Evolutionary conservation across 2,888 invertebrate genomes (phyloP).

Genomic region (Ctenicera cuprea): DNA sequence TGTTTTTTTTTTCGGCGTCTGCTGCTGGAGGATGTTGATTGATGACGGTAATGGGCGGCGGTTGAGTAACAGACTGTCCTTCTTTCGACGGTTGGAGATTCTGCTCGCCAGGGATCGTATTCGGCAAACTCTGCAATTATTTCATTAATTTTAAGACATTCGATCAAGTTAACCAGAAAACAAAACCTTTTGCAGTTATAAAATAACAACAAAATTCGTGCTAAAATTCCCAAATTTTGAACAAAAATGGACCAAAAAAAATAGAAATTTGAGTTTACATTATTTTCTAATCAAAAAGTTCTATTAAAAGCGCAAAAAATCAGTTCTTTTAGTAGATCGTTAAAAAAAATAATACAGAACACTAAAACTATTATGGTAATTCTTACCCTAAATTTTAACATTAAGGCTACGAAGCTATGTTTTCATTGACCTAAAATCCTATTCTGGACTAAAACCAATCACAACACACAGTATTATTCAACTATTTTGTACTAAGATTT

Average conservation of each 20-base stretch:
- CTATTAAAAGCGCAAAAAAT: slow-evolving; percentile 17
- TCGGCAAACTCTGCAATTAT: slow-evolving; percentile 65
- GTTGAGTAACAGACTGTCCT: neutral
- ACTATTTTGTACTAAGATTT: neutral
- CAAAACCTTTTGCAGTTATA: neutral
- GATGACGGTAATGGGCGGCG: neutral
- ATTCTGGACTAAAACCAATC: slow-evolving; percentile 8
- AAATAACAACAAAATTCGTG: too few species aligned
- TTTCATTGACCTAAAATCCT: neutral
- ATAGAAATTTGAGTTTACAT: too few species aligned
- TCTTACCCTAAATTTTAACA: neutral
- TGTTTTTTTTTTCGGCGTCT: slow-evolving; percentile 36
- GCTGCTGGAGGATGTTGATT: neutral
- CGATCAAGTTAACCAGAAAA: neutral
- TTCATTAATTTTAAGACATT: slow-evolving; percentile 14
- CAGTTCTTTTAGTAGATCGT: neutral
- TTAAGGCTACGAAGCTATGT: neutral
- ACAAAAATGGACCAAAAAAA: neutral
- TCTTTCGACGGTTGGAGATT: slow-evolving; percentile 60
- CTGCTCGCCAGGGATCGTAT: slow-evolving; percentile 66
- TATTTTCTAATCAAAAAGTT: neutral
- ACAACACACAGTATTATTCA: slow-evolving; percentile 3
- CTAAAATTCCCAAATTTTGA: neutral
- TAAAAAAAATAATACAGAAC: neutral
- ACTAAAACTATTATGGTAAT: neutral